These are phyloP conservation scores for Australoheros scitulus DNA, from an alignment of 2,113 vertebrate genomes.

Conservation along the genomic window DNA sequence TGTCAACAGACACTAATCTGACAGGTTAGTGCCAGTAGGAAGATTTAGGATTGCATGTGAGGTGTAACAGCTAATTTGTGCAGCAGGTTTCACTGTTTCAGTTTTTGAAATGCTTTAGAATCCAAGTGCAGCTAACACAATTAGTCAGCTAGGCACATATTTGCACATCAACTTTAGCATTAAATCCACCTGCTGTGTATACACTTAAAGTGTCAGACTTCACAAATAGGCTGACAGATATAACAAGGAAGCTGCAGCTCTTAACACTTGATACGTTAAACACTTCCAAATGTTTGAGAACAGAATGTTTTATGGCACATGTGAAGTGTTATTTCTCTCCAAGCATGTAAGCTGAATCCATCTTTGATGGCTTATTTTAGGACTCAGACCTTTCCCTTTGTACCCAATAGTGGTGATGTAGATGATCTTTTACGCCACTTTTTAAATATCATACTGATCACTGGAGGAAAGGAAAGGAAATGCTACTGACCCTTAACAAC, in stretches of 20 bases:
- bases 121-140: background rate
- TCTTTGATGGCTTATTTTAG: conserved; percentile 17
- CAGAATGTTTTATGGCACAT: background rate
- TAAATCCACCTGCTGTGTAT: background rate
- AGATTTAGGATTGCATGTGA: conserved; percentile 52
- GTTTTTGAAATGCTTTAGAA: background rate
- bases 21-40: conserved; percentile 47
- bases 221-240: background rate
- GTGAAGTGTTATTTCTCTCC: background rate
- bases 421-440: background rate
- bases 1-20: conserved; percentile 73
- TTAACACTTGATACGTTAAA: background rate
- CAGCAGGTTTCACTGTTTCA: conserved; percentile 10
- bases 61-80: conserved; percentile 7
- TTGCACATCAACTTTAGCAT: background rate
- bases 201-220: background rate
- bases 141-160: background rate
- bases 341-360: background rate
- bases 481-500: conserved; percentile 13
- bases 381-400: background rate
- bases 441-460: conserved; percentile 30
- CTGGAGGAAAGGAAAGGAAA: conserved; percentile 25
- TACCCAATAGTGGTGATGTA: background rate
- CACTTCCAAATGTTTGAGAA: conserved; percentile 8
- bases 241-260: background rate